Percentiles rank a stretch among this genome's conserved stretches.
Evolutionary conservation across 2,888 invertebrate species (phyloP).

Genomic region (Caenorhabditis parvicauda): DNA sequence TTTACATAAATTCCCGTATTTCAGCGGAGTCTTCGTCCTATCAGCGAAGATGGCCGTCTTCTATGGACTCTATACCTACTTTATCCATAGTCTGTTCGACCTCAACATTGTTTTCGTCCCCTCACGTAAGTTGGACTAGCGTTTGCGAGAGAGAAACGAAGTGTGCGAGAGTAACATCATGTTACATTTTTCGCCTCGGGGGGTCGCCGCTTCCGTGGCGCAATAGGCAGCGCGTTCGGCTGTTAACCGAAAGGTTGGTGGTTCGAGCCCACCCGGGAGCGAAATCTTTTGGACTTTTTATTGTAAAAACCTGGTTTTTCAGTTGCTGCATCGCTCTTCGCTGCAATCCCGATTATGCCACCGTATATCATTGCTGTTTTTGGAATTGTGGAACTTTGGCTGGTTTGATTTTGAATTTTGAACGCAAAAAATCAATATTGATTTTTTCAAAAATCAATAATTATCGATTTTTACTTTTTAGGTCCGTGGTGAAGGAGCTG

Average conservation of each 20-base stretch:
- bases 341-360: constrained; percentile 91
- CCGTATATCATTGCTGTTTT: constrained; percentile 93
- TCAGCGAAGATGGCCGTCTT: constrained; percentile 94
- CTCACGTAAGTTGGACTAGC: constrained; percentile 32
- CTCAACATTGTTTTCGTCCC: constrained; percentile 85
- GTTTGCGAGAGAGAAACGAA: not conserved
- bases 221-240: constrained; percentile 61
- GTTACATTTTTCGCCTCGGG: not conserved
- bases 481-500: constrained; percentile 34
- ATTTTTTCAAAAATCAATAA: not conserved
- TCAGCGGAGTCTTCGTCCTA: constrained; percentile 87
- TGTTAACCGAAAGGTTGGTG: constrained; percentile 62
- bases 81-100: constrained; percentile 89
- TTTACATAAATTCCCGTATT: constrained; percentile 4
- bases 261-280: constrained; percentile 53
- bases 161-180: not conserved
- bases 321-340: constrained; percentile 86
- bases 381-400: constrained; percentile 89
- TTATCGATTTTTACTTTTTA: constrained; percentile 1
- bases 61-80: constrained; percentile 97
- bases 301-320: constrained; percentile 45
- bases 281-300: constrained; percentile 9
- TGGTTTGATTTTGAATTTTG: constrained; percentile 71
- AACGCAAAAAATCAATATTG: not conserved
- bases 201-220: constrained; percentile 31